A percentile compares a stretch with the other conserved stretches of the same genome.
Conservation (phyloP, 2,113 vertebrate genomes). For the Pedetes capensis region DNA sequence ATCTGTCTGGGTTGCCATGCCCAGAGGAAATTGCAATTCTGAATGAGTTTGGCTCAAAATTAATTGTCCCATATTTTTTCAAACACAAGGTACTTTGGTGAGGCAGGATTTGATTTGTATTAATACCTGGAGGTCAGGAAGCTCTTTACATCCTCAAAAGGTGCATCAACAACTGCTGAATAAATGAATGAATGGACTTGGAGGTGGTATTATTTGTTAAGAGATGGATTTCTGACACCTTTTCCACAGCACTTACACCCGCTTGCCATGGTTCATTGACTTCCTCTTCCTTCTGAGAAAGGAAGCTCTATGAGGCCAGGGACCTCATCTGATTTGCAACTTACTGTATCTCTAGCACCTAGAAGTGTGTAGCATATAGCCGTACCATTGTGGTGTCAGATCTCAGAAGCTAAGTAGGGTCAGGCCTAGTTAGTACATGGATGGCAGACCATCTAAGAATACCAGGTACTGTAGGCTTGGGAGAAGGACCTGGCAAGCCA, state of each 20-base stretch:
- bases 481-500: too few species aligned
- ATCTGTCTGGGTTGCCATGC: not conserved
- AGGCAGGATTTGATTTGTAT: not conserved
- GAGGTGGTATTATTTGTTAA: not conserved
- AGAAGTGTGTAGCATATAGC: not conserved
- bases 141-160: not conserved
- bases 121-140: conserved; percentile 20
- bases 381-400: too few species aligned
- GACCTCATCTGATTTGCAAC: not conserved
- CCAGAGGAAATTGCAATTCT: not conserved
- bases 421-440: too few species aligned
- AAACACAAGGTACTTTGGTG: not conserved
- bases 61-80: not conserved
- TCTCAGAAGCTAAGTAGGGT: too few species aligned
- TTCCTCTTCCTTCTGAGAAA: conserved; percentile 7
- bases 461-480: too few species aligned
- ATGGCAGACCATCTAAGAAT: too few species aligned
- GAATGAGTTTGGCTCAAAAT: conserved; percentile 41
- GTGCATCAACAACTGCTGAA: not conserved
- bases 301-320: not conserved
- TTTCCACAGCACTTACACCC: not conserved
- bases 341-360: not conserved
- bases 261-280: not conserved
- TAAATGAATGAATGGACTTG: not conserved
- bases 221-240: not conserved